Evolutionary conservation across 1,140 invertebrate species (phyloP), one percentile per base, ranked within the genome.

Genomic region (Agrilus planipennis): DNA sequence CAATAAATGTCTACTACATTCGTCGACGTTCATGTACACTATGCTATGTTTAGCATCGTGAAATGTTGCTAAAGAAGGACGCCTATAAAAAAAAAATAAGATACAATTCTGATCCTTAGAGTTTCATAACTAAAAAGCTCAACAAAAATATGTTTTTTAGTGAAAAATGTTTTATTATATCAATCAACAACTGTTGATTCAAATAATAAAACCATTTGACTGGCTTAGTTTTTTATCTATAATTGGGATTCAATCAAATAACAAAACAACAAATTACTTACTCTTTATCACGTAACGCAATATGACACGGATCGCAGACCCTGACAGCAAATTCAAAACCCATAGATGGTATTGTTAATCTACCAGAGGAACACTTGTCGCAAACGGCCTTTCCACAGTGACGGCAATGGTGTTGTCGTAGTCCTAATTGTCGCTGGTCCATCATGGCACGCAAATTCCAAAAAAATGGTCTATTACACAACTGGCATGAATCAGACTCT

Each of bases 371-470:
- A 63, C 95, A 99, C 51, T 77, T 76, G 60, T 87, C 88, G 65
- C 90, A 94, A 14, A 96, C 76, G 16, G 93, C 94, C 63, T 84
- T 81, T 3, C 95, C 95, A 70, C 95, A 99, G 51, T 78, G 61
- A 34, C 84, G 74, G 56, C 88, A 90, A 65, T 90, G 85, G 66
- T 90, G 91, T 67, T 96, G 92, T 36, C 92, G 70, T 51, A 80
- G 65, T 50, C 90, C 92, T 27, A 97, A 68, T 57, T 89, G 88
- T 60, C 90, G 84, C 62, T 89, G 86, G 58, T 96, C 89, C 81
- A 96, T 91, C 92, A 99, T 99, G 6, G 87, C 90, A 50, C 85
- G 77, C 17, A 97, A 75, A 64, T 99, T 99, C 94, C 95, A 99
- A 62, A 98, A 98, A 63, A 97, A 98, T 15, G 95, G 95, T 48